These are phyloP conservation scores for Cephus sareptanus DNA, from an alignment of 2,888 invertebrate species.

Conservation along the genomic window DNA sequence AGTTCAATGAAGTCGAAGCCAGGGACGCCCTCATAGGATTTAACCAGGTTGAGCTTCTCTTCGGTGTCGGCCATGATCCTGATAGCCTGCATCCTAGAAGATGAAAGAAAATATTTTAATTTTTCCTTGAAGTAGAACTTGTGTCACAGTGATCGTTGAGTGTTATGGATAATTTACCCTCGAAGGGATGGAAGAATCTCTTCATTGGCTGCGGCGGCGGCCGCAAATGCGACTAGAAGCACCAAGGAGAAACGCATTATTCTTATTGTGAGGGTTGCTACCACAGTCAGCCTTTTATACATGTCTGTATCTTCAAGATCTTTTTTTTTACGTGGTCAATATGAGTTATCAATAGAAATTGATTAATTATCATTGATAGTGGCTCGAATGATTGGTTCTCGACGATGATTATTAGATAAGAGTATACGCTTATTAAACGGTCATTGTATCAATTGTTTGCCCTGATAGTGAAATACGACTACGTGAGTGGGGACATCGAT, in stretches of 20 bases:
- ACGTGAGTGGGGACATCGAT: background rate
- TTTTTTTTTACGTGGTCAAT: background rate
- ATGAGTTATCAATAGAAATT: background rate
- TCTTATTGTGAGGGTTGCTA: background rate
- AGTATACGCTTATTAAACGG: background rate
- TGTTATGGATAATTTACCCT: slow-evolving; percentile 30
- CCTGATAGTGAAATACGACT: background rate
- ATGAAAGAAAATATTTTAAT: background rate
- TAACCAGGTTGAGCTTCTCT: slow-evolving; percentile 36
- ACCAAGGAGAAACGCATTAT: slow-evolving; percentile 36
- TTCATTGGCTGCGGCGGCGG: slow-evolving; percentile 18
- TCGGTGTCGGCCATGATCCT: slow-evolving; percentile 35
- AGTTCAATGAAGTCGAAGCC: slow-evolving; percentile 48
- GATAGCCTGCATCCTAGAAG: slow-evolving; percentile 49
- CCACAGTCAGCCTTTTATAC: background rate
- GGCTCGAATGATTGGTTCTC: background rate
- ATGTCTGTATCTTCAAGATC: too few species aligned
- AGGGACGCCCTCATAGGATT: slow-evolving; percentile 27
- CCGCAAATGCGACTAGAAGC: slow-evolving; percentile 24
- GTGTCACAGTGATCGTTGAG: background rate
- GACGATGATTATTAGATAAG: background rate
- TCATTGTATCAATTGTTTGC: background rate
- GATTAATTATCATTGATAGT: background rate
- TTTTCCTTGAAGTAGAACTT: background rate
- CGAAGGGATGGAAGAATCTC: slow-evolving; percentile 34